A percentile compares a stretch with the other conserved stretches of the same genome.
These are phyloP conservation scores for Lepidothrix coronata DNA, from an alignment of 2,113 vertebrate genomes.

Conservation along the genomic window DNA sequence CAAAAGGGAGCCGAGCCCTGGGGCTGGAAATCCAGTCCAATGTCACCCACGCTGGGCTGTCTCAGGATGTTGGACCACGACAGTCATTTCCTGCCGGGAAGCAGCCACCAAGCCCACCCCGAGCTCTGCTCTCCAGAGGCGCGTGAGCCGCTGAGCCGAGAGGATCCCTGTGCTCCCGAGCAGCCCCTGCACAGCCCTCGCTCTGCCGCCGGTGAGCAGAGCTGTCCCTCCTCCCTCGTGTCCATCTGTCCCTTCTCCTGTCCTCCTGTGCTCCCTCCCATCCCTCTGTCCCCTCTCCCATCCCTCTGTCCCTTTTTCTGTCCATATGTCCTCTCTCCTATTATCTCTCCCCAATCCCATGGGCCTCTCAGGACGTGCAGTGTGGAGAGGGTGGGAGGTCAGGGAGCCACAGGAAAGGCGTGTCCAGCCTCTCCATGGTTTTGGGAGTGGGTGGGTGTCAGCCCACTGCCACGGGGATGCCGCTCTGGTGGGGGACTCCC, in stretches of 20 bases:
- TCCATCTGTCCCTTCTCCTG: not conserved
- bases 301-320: fast-evolving
- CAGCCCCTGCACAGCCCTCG: not conserved
- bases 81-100: conserved; percentile 65
- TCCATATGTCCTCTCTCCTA: not conserved
- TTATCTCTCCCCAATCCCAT: not conserved
- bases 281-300: fast-evolving
- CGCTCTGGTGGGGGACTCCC: fast-evolving
- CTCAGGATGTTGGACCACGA: conserved; percentile 51
- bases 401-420: fast-evolving
- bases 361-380: not conserved
- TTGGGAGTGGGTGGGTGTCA: fast-evolving
- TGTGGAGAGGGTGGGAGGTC: fast-evolving
- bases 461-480: not conserved
- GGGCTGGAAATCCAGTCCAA: not conserved
- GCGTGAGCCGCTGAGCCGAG: not conserved
- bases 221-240: not conserved
- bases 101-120: not conserved
- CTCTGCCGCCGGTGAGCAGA: not conserved
- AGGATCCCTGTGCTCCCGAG: not conserved
- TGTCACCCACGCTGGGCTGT: not conserved
- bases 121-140: not conserved
- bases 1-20: not conserved
- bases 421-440: not conserved
- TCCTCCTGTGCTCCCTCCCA: fast-evolving